Conservation (phyloP, 2,113 vertebrate genomes). For the Colossoma macropomum region DNA sequence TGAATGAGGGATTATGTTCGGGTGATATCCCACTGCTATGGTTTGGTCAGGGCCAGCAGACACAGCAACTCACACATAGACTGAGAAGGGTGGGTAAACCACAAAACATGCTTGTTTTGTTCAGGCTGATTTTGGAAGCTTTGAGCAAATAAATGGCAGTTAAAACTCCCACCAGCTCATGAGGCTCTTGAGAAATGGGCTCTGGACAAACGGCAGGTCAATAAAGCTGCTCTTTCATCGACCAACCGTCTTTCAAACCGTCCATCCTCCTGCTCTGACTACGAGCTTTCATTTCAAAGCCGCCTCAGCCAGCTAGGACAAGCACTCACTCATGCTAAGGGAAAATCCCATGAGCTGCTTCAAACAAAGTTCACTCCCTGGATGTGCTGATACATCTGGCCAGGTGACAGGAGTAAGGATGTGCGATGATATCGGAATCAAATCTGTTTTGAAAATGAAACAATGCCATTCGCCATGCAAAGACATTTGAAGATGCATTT, state of each 20-base stretch:
- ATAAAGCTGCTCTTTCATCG: slow-evolving; percentile 67
- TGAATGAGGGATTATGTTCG: background rate
- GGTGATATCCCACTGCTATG: background rate
- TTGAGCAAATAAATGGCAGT: slow-evolving; percentile 49
- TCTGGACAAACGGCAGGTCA: slow-evolving; percentile 37
- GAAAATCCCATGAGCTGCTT: background rate
- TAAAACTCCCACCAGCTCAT: background rate
- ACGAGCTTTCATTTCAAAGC: background rate
- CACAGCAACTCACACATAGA: background rate
- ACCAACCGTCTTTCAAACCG: slow-evolving; percentile 66
- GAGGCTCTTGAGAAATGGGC: slow-evolving; percentile 21
- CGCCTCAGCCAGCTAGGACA: background rate
- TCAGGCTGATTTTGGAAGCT: slow-evolving; percentile 46
- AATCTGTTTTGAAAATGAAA: too few species aligned
- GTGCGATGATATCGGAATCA: too few species aligned
- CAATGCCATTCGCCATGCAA: too few species aligned
- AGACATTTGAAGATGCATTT: too few species aligned
- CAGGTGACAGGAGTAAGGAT: background rate
- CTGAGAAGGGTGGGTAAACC: background rate
- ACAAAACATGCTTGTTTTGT: background rate
- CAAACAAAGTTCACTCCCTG: background rate
- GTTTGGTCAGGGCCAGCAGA: background rate
- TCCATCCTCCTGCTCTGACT: slow-evolving; percentile 32
- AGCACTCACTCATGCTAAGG: background rate
- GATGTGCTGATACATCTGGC: background rate